phyloP scores from a whole-genome alignment of 2,888 invertebrate species.

The Smittia aterrima region DNA sequence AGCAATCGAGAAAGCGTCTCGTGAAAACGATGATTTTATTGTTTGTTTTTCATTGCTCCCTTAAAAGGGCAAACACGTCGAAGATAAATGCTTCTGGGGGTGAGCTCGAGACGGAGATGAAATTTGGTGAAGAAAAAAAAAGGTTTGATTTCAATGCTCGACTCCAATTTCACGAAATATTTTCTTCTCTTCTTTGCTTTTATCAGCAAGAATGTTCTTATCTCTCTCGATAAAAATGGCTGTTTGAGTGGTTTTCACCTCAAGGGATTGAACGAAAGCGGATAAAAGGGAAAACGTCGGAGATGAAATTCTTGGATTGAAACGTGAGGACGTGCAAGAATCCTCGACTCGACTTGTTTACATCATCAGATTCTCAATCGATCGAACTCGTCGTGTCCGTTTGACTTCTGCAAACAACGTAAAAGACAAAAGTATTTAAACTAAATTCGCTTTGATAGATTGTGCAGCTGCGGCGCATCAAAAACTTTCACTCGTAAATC shows the following conservation, averaged over 20 bases:
- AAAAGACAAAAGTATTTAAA: neutral
- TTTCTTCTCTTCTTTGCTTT: neutral
- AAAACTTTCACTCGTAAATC: conserved; percentile 7
- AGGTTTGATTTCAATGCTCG: neutral
- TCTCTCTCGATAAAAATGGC: conserved; percentile 10
- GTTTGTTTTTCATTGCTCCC: neutral
- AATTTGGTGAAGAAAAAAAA: conserved; percentile 1
- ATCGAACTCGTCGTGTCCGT: neutral
- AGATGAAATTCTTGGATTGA: neutral
- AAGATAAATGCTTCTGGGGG: conserved; percentile 2
- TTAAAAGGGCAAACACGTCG: conserved; percentile 6
- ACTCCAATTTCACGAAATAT: neutral
- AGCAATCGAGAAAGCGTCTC: neutral
- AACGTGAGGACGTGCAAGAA: neutral
- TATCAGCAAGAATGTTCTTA: conserved; percentile 19
- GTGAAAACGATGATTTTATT: neutral
- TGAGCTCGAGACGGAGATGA: neutral
- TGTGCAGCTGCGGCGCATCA: conserved; percentile 14
- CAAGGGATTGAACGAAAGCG: neutral
- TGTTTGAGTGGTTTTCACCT: conserved; percentile 23
- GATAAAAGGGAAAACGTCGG: neutral
- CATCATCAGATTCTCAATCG: conserved; percentile 13
- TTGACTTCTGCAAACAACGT: too few relatives aligned
- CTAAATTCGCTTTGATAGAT: conserved; percentile 3
- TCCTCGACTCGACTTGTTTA: neutral